A percentile compares a stretch with the other conserved stretches of the same genome.
Evolutionary conservation across 1,140 invertebrate genomes (phyloP).

Genomic region (Ostrea denselamellosa): DNA sequence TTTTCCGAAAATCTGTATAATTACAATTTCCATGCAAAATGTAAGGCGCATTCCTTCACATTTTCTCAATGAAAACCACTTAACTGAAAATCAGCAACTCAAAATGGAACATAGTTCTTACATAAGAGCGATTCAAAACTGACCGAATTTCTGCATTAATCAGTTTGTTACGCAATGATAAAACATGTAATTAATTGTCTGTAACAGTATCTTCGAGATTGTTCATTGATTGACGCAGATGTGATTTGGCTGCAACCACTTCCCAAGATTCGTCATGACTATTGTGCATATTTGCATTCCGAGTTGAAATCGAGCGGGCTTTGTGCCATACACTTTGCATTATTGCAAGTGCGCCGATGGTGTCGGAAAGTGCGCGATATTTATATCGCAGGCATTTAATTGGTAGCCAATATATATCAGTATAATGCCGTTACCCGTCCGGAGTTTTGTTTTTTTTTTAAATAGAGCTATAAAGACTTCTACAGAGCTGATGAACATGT

Average conservation of each 20-base stretch:
- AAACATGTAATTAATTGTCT: neutral
- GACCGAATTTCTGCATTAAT: neutral
- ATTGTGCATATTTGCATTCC: neutral
- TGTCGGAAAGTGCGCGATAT: neutral
- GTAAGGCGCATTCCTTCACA: neutral
- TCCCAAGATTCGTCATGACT: neutral
- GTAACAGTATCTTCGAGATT: neutral
- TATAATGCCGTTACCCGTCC: neutral
- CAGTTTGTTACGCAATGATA: neutral
- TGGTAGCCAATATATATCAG: neutral
- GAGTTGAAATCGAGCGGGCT: neutral
- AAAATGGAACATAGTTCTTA: neutral
- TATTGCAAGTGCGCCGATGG: constrained; percentile 12
- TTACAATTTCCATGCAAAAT: neutral
- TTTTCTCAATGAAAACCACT: constrained; percentile 15
- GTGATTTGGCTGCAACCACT: neutral
- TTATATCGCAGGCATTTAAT: neutral
- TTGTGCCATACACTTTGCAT: neutral
- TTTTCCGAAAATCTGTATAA: neutral
- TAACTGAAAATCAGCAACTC: constrained; percentile 3
- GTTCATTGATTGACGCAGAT: neutral
- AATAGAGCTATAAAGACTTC: neutral
- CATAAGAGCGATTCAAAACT: neutral
- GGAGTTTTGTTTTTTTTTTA: no score
- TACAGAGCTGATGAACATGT: neutral